These are phyloP conservation scores for Drosophila lini DNA, from an alignment of 1,140 invertebrate genomes.

Conservation along the genomic window DNA sequence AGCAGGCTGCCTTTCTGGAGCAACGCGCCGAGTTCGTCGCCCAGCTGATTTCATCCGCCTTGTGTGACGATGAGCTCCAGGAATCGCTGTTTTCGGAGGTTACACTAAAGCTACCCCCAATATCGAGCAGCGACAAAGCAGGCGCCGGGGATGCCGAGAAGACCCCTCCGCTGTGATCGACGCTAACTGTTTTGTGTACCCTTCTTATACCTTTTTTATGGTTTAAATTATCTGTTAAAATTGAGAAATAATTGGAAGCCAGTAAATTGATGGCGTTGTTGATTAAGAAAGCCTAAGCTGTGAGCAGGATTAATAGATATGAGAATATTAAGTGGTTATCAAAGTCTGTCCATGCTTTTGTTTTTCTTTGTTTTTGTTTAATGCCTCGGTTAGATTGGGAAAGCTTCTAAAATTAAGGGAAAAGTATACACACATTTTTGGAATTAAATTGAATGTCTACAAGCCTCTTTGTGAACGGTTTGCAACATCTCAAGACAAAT, in stretches of 20 bases:
- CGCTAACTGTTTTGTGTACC: conserved; percentile 17
- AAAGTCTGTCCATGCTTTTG: background rate
- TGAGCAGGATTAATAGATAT: background rate
- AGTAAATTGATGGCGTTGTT: conserved; percentile 29
- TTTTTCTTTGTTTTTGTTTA: background rate
- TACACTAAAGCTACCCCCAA: conserved; percentile 16
- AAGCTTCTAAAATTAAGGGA: background rate
- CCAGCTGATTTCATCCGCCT: conserved; percentile 56
- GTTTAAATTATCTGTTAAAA: conserved; percentile 34
- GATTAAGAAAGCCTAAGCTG: conserved; percentile 3
- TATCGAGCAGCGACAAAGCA: conserved; percentile 27
- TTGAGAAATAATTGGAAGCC: conserved; percentile 5
- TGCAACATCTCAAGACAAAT: background rate
- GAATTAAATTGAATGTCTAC: background rate
- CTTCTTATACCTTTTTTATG: conserved; percentile 24
- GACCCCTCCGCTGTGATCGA: conserved; percentile 18
- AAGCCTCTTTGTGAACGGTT: too few relatives aligned
- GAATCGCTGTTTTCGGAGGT: background rate
- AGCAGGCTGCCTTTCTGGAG: conserved; percentile 38
- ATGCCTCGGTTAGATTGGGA: background rate
- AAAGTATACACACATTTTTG: too few relatives aligned
- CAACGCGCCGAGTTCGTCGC: conserved; percentile 66
- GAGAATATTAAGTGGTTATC: background rate
- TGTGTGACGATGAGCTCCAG: conserved; percentile 56
- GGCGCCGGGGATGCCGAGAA: conserved; percentile 64